These are phyloP conservation scores for Listrodromus nycthemerus DNA, from an alignment of 2,888 invertebrate genomes.

Conservation along the genomic window DNA sequence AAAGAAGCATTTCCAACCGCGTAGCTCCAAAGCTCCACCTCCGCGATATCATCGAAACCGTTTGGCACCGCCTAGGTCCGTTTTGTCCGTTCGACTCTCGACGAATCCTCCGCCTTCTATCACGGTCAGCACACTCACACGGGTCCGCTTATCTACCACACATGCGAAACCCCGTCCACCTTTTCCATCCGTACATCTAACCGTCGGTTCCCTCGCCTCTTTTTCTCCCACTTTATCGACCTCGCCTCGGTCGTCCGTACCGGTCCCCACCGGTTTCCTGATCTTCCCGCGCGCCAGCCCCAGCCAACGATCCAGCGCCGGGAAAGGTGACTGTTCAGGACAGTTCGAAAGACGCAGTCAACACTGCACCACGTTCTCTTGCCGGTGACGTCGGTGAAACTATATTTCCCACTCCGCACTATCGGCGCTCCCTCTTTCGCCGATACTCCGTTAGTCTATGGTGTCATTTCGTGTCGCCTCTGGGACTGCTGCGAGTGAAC, in stretches of 20 bases:
- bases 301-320: slow-evolving; percentile 44
- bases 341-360: slow-evolving; percentile 83
- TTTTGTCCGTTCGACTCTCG: slow-evolving; percentile 43
- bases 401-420: slow-evolving; percentile 31
- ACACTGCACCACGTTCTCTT: slow-evolving; percentile 80
- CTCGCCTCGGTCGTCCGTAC: slow-evolving; percentile 43
- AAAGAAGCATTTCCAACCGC: background rate
- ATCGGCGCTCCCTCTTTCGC: background rate
- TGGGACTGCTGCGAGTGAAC: background rate
- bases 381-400: slow-evolving; percentile 51
- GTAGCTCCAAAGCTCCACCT: slow-evolving; percentile 54
- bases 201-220: slow-evolving; percentile 18
- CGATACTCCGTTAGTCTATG: background rate
- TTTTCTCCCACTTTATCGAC: slow-evolving; percentile 32
- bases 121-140: slow-evolving; percentile 15
- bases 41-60: slow-evolving; percentile 43
- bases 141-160: slow-evolving; percentile 22
- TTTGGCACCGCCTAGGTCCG: slow-evolving; percentile 56
- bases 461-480: background rate
- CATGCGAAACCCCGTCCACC: slow-evolving; percentile 44
- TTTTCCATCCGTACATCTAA: slow-evolving; percentile 20
- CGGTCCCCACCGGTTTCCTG: slow-evolving; percentile 45
- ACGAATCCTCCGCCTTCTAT: slow-evolving; percentile 44
- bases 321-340: slow-evolving; percentile 81
- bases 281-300: slow-evolving; percentile 61